Evolutionary conservation across 2,797 vertebrate genomes (phyloP).

Genomic region (Ptychobarbus kaznakovi): DNA sequence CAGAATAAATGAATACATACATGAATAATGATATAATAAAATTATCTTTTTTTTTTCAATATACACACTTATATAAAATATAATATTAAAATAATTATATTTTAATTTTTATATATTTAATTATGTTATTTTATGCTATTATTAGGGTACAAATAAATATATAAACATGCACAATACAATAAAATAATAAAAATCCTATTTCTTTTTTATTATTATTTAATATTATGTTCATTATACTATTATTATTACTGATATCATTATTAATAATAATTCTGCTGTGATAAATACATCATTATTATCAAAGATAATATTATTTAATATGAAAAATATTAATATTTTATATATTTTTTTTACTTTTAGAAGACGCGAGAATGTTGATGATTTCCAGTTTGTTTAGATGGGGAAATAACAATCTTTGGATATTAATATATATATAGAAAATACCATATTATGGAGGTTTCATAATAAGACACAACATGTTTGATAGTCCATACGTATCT

Average conservation of each 20-base stretch:
- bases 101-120: neutral
- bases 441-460: neutral
- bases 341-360: no score
- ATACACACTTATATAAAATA: neutral
- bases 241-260: neutral
- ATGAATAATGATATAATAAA: conserved; percentile 16
- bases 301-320: neutral
- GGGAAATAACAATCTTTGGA: no score
- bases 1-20: neutral
- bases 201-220: neutral
- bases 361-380: neutral
- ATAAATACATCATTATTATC: neutral
- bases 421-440: no score
- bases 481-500: conserved; percentile 18
- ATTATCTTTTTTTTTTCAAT: neutral
- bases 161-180: neutral
- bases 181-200: neutral
- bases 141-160: neutral
- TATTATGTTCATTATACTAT: neutral
- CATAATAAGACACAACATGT: conserved; percentile 1
- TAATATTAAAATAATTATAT: neutral
- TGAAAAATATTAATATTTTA: neutral
- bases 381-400: neutral
- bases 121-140: neutral
- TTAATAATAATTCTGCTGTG: neutral